A percentile compares a stretch with the other conserved stretches of the same genome.
These are phyloP conservation scores for Timandra comae DNA, from an alignment of 2,888 invertebrate species.

Conservation along the genomic window DNA sequence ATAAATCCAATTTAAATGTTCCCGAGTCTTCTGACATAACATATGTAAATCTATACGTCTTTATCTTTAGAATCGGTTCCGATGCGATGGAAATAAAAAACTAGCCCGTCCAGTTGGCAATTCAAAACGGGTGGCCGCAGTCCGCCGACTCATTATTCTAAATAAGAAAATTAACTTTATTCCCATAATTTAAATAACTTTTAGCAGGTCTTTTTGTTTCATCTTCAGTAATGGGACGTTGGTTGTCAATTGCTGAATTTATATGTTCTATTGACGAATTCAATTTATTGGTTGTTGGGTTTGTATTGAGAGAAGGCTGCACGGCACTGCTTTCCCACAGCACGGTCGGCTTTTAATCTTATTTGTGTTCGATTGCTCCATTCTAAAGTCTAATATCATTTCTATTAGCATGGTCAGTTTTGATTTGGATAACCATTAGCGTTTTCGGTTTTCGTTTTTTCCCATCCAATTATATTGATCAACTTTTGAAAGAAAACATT, in stretches of 20 bases:
- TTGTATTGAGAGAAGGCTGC: slow-evolving; percentile 29
- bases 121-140: slow-evolving; percentile 69
- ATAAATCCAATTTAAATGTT: slow-evolving; percentile 75
- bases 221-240: slow-evolving; percentile 48
- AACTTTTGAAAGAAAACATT: too few relatives aligned
- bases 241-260: slow-evolving; percentile 58
- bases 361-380: not conserved
- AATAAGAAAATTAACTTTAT: slow-evolving; percentile 72
- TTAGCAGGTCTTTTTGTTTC: slow-evolving; percentile 20
- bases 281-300: slow-evolving; percentile 51
- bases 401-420: not conserved
- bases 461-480: too few relatives aligned
- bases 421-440: not conserved
- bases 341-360: slow-evolving; percentile 8
- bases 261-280: slow-evolving; percentile 60
- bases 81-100: slow-evolving; percentile 53
- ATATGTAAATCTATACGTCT: slow-evolving; percentile 75
- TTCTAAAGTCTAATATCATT: not conserved
- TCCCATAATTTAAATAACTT: slow-evolving; percentile 72
- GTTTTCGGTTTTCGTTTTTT: too few relatives aligned
- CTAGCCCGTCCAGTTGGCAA: slow-evolving; percentile 55
- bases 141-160: slow-evolving; percentile 67
- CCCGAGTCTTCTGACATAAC: slow-evolving; percentile 69
- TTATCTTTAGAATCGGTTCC: slow-evolving; percentile 72
- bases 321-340: slow-evolving; percentile 58